Base-by-base conservation (phyloP, 2,113 vertebrate genomes). In the Eolophus roseicapilla region DNA sequence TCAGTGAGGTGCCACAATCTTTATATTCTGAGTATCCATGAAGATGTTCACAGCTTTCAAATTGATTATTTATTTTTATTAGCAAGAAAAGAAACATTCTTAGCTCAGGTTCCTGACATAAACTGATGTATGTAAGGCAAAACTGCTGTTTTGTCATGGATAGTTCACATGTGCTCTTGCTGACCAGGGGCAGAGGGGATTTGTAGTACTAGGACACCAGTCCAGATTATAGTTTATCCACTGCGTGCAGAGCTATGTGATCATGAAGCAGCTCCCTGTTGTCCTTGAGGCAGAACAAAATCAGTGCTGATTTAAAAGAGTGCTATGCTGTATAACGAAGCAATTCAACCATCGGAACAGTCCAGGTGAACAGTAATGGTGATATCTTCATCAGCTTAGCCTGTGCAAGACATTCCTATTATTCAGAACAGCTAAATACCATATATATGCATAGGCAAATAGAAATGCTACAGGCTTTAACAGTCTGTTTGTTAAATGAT, bases 361-460 rank as follows among this genome's bases (percentile, higher is more conserved):
- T 13, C 28, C 55, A 59, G 19, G 64, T 1, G 1, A 46, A 24
- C 31, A 50, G 35, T 25, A 59, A 21, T 2, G 8, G 35, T 15
- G 11, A 73, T 9, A 43, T 7, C 19, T 23, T 70, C 81, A 53
- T 10, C 12, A 19, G 2, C 31, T 83, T 13, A 3, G 25, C 52
- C 71, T 44, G 12, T 28, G 29, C 17, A 52, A 62, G 53, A 31
- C 20, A 52, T 15, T 55, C 16, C 35, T 21, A 0, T 9, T 64
- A 57, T 1, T 39, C 46, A 50, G 28, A 71, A 80, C 47, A 71
- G 35, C 43, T 37, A 27, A 46, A 35, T 17, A 43, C 7, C 37
- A 5, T 15, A 18, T 9, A 25, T 2, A 14, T 1, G 8, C 43
- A 35, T 2, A 14, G 14, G 43, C 27, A 18, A 65, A 69, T 1